These are phyloP conservation scores for Periplaneta americana DNA, from an alignment of 1,140 invertebrate genomes.

Conservation along the genomic window DNA sequence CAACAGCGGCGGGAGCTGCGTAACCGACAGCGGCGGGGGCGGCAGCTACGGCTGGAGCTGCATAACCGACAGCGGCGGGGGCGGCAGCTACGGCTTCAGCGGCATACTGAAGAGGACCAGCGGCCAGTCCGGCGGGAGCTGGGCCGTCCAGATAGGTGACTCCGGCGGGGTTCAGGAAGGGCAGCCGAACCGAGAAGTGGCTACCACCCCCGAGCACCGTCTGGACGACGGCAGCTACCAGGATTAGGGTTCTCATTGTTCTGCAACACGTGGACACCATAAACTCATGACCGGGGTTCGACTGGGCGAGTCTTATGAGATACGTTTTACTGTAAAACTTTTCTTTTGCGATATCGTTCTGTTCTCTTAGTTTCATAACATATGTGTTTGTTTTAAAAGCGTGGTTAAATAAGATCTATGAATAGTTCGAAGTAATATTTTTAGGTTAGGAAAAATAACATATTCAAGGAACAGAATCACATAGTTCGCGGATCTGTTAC, in stretches of 20 bases:
- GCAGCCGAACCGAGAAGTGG: conserved; percentile 37
- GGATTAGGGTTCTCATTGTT: conserved; percentile 5
- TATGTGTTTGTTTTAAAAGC: too few species aligned
- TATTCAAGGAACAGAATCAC: too few species aligned
- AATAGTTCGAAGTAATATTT: too few species aligned
- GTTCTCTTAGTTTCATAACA: too few species aligned
- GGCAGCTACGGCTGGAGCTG: conserved; percentile 22
- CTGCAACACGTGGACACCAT: background rate
- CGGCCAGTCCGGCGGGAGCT: conserved; percentile 26
- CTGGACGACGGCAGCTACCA: conserved; percentile 1
- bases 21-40: conserved; percentile 27
- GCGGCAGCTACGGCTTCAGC: conserved; percentile 1
- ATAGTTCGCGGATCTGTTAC: too few species aligned
- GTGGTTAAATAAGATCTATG: too few species aligned
- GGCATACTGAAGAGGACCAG: conserved; percentile 11
- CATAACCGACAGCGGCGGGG: conserved; percentile 17
- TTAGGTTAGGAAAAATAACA: too few species aligned
- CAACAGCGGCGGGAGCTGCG: conserved; percentile 27
- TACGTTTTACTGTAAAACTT: too few species aligned
- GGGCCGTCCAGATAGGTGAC: conserved; percentile 39
- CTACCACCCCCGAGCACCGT: conserved; percentile 21
- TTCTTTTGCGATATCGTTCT: too few species aligned
- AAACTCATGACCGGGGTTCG: background rate
- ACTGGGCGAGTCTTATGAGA: too few species aligned
- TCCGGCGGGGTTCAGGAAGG: conserved; percentile 42